Base-by-base conservation (phyloP, 92 coral and sea anemone genomes). In the Metridium senile region DNA sequence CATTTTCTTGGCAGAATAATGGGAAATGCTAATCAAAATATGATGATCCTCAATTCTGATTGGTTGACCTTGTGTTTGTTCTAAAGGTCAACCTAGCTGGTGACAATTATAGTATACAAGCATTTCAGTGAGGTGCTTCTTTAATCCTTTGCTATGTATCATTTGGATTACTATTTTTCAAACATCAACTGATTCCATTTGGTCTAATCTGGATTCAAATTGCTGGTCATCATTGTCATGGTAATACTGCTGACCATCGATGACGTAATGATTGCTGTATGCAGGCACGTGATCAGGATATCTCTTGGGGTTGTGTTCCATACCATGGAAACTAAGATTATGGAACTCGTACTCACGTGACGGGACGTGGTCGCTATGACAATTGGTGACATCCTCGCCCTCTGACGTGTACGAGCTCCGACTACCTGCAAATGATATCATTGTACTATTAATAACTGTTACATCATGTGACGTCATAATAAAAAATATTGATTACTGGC, bases 321-420 rank as follows among this genome's bases (percentile, higher is more conserved):
- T 7, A 21, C 49, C 56, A 54, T 58, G 47, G 19, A 72, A 56
- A 26, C 76, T 72, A 7, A 72, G 49, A 49, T 72, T 72, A 31
- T 59, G 52, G 27, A 72, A 72, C 20, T 53, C 66, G 66, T 72
- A 54, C 46, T 59, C 69, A 63, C 69, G 69, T 63, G 69, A 59
- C 32, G 33, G 2, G 17, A 13, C 23, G 1, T 63, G 39, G 17
- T 63, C 45, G 31, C 20, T 19, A 28, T 63, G 69, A 21, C 28
- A 63, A 63, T 31, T 27, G 20, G 69, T 32, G 17, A 27, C 47
- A 2, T 54, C 76, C 20, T 72, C 46, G 17, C 26, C 66, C 53
- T 72, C 76, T 9, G 75, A 70, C 9, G 18, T 32, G 30, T 51
- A 51, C 4, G 75, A 26, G 62, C 45, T 51, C 22, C n/a, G 59